These are phyloP conservation scores for Salminus brasiliensis DNA, from an alignment of 2,113 vertebrate genomes.

Conservation along the genomic window DNA sequence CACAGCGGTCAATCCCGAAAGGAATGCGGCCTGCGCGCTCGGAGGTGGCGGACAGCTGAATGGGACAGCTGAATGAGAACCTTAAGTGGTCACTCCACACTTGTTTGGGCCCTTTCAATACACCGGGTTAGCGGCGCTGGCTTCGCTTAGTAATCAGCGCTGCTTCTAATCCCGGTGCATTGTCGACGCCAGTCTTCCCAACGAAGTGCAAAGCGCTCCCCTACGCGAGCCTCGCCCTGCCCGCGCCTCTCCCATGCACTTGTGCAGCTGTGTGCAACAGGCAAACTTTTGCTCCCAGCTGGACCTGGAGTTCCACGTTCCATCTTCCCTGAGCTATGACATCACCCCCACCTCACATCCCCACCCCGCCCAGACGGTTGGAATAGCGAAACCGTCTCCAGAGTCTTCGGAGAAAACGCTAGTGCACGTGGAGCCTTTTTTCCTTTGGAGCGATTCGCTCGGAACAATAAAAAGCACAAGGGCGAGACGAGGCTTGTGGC, in stretches of 20 bases:
- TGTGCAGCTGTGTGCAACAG: slow-evolving; percentile 66
- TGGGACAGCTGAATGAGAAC: slow-evolving; percentile 39
- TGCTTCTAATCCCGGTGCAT: neutral
- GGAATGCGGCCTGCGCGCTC: slow-evolving; percentile 26
- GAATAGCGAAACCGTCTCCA: slow-evolving; percentile 17
- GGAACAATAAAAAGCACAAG: neutral
- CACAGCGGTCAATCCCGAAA: slow-evolving; percentile 29
- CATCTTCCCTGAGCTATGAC: slow-evolving; percentile 38
- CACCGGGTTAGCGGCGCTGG: slow-evolving; percentile 15
- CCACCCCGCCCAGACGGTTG: slow-evolving; percentile 43
- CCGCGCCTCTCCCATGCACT: slow-evolving; percentile 10
- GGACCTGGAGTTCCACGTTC: slow-evolving; percentile 50
- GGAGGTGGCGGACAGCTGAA: slow-evolving; percentile 39
- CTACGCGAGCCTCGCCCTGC: slow-evolving; percentile 21
- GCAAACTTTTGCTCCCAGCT: slow-evolving; percentile 64
- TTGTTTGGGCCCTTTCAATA: slow-evolving; percentile 14
- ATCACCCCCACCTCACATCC: slow-evolving; percentile 49
- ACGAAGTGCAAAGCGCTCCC: slow-evolving; percentile 34
- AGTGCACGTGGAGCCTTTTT: neutral
- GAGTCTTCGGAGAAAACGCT: slow-evolving; percentile 28
- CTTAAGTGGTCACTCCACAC: slow-evolving; percentile 37
- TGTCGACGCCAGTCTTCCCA: slow-evolving; percentile 25
- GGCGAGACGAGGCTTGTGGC: neutral
- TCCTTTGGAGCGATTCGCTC: neutral
- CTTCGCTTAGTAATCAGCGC: neutral